Percentiles rank a stretch among this genome's conserved stretches.
These are phyloP conservation scores for Scolanthus callimorphus DNA, from an alignment of 92 coral and sea anemone genomes.

Conservation along the genomic window DNA sequence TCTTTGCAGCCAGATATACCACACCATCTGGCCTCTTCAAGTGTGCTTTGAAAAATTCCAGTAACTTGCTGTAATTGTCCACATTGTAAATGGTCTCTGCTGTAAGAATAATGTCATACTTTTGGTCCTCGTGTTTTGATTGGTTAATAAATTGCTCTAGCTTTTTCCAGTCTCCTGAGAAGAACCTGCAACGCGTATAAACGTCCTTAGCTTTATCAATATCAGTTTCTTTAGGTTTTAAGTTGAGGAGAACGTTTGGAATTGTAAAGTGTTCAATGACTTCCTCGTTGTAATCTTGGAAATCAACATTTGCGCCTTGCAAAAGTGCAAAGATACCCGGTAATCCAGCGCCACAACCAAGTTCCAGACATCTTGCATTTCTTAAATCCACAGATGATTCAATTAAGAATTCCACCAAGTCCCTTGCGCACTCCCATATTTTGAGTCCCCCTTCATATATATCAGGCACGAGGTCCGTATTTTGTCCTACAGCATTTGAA, in stretches of 20 bases:
- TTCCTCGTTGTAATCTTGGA: slow-evolving; percentile 93
- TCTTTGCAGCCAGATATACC: slow-evolving; percentile 89
- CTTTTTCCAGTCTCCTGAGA: slow-evolving; percentile 86
- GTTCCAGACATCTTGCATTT: slow-evolving; percentile 72
- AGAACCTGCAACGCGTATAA: slow-evolving; percentile 52
- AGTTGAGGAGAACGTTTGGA: slow-evolving; percentile 74
- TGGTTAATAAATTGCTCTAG: slow-evolving; percentile 56
- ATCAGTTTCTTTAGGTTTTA: background rate
- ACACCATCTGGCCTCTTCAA: slow-evolving; percentile 61
- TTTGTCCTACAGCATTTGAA: slow-evolving; percentile 46
- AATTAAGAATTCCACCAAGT: slow-evolving; percentile 66
- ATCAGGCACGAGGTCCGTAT: slow-evolving; percentile 74
- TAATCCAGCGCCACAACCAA: slow-evolving; percentile 92
- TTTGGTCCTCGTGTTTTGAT: slow-evolving; percentile 4
- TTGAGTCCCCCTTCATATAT: slow-evolving; percentile 95
- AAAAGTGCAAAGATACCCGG: slow-evolving; percentile 80
- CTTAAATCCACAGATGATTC: slow-evolving; percentile 41
- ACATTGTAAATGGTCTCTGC: slow-evolving; percentile 90
- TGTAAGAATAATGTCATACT: slow-evolving; percentile 82
- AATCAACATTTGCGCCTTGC: slow-evolving; percentile 79
- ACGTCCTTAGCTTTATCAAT: background rate
- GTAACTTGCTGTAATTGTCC: slow-evolving; percentile 54
- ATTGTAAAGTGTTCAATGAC: slow-evolving; percentile 77
- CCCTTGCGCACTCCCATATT: slow-evolving; percentile 92
- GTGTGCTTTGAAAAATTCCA: slow-evolving; percentile 54